Evolutionary conservation across 2,888 invertebrate species (phyloP).

Genomic region (Andricus quercusramuli): DNA sequence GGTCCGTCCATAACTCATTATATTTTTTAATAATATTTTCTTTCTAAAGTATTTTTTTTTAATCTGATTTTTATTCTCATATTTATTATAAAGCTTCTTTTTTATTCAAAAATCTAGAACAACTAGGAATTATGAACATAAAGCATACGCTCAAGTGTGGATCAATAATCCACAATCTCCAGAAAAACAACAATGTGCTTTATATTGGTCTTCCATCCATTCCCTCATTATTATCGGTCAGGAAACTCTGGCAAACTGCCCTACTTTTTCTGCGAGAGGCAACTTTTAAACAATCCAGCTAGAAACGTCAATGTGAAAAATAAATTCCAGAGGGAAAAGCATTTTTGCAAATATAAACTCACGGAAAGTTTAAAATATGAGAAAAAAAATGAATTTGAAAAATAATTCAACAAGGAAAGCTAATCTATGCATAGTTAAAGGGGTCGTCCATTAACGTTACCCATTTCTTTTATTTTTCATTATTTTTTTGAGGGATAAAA

Average conservation of each 20-base stretch:
- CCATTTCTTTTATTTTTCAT: too few relatives aligned
- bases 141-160: constrained; percentile 24
- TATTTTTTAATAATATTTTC: neutral
- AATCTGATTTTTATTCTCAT: neutral
- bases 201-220: constrained; percentile 38
- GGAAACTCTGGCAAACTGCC: constrained; percentile 40
- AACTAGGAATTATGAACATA: constrained; percentile 13
- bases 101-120: neutral
- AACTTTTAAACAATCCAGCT: constrained; percentile 36
- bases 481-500: too few relatives aligned
- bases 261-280: constrained; percentile 26
- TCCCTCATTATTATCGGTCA: constrained; percentile 34
- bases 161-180: constrained; percentile 39
- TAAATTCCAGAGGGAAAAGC: constrained; percentile 13
- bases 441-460: too few relatives aligned
- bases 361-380: neutral
- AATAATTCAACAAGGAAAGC: too few relatives aligned
- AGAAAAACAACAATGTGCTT: constrained; percentile 41
- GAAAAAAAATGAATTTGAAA: neutral
- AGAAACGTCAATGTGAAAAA: constrained; percentile 24
- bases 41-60: neutral
- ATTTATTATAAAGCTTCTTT: neutral
- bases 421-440: too few relatives aligned
- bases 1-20: neutral
- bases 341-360: neutral